phyloP scores from a whole-genome alignment of 2,888 invertebrate species.

The Taphrorychus bicolor region DNA sequence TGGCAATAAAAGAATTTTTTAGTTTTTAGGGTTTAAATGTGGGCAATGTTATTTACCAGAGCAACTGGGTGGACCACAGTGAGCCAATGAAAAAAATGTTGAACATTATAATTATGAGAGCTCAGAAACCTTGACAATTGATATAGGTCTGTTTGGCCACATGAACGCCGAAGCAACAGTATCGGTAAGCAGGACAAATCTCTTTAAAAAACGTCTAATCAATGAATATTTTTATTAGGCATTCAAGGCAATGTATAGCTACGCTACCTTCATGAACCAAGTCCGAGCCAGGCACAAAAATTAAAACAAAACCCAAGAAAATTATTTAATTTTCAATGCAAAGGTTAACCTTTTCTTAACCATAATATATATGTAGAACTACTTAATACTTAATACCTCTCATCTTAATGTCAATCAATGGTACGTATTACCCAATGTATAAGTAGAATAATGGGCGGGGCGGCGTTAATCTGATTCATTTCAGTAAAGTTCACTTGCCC shows the following conservation, averaged over 20 bases:
- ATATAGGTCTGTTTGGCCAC: constrained; percentile 22
- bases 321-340: background rate
- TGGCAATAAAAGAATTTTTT: background rate
- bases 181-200: too few relatives aligned
- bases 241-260: constrained; percentile 2
- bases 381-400: background rate
- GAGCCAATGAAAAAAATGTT: constrained; percentile 15
- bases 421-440: background rate
- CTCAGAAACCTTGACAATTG: constrained; percentile 19
- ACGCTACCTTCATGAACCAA: constrained; percentile 8
- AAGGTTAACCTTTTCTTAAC: background rate
- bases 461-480: background rate
- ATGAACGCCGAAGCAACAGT: constrained; percentile 1
- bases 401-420: background rate
- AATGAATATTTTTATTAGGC: constrained; percentile 6
- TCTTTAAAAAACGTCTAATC: too few relatives aligned
- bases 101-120: constrained; percentile 15
- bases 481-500: background rate
- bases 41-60: constrained; percentile 17
- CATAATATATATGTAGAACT: background rate
- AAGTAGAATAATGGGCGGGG: background rate
- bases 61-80: constrained; percentile 22
- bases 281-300: background rate
- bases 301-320: background rate
- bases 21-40: constrained; percentile 22